phyloP scores from a whole-genome alignment of 2,113 vertebrate genomes.

The Varanus komodoensis region DNA sequence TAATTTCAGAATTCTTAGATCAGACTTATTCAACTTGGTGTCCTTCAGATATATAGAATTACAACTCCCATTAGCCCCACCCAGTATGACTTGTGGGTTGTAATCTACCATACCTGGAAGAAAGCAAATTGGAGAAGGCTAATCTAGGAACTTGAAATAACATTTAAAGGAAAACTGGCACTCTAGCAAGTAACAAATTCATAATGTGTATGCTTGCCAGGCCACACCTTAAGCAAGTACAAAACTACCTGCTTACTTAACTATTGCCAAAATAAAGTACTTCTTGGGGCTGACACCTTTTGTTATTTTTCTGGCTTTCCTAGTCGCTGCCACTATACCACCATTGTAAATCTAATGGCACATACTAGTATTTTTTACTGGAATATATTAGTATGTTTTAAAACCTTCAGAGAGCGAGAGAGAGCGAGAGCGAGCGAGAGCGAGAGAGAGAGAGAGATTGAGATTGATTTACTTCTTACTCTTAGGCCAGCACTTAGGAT shows the following conservation, averaged over 20 bases:
- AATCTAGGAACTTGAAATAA: not conserved
- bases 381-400: not conserved
- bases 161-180: not conserved
- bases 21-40: not conserved
- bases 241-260: not conserved
- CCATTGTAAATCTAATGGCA: not conserved
- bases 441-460: no score
- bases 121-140: not conserved
- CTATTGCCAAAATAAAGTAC: not conserved
- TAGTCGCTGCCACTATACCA: not conserved
- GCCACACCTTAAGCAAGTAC: not conserved
- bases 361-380: not conserved
- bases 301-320: not conserved
- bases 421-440: no score
- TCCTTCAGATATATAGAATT: not conserved
- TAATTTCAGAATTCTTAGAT: not conserved
- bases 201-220: not conserved
- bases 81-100: not conserved
- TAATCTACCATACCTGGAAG: no score
- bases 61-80: not conserved
- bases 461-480: slow-evolving; percentile 26
- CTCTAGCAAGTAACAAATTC: not conserved
- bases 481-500: slow-evolving; percentile 31
- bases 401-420: no score
- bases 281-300: not conserved